Percentiles rank a stretch among this genome's conserved stretches.
Evolutionary conservation across 2,113 vertebrate genomes (phyloP).

Genomic region (Syrrhaptes paradoxus): DNA sequence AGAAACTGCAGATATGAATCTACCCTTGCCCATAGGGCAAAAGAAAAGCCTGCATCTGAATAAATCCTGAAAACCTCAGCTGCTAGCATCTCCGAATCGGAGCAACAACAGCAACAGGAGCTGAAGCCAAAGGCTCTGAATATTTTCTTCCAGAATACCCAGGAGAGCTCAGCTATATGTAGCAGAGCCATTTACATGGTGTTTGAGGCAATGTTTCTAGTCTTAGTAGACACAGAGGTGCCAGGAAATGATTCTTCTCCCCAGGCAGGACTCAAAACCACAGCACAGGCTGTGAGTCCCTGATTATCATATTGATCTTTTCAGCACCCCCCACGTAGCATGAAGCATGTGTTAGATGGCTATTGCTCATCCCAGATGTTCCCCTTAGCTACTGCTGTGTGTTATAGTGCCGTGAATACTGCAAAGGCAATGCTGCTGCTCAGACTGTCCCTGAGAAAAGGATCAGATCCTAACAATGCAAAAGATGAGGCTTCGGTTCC

Average conservation of each 20-base stretch:
- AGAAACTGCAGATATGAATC: background rate
- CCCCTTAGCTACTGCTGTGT: background rate
- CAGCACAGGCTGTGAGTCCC: background rate
- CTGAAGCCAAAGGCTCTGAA: background rate
- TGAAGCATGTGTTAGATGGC: background rate
- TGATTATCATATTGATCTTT: background rate
- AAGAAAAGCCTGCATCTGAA: background rate
- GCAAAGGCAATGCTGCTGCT: background rate
- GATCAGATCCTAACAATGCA: background rate
- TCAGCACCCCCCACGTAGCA: background rate
- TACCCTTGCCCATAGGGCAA: background rate
- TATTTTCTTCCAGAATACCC: background rate
- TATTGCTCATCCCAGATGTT: background rate
- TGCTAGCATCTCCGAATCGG: background rate
- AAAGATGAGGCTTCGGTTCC: background rate
- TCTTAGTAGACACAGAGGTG: background rate
- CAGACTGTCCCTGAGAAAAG: background rate
- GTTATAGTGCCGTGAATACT: background rate
- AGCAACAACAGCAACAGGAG: background rate
- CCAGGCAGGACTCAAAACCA: background rate
- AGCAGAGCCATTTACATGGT: background rate
- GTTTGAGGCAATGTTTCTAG: background rate
- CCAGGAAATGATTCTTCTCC: background rate
- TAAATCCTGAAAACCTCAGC: slow-evolving; percentile 18
- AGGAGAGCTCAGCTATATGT: background rate